A percentile compares a stretch with the other conserved stretches of the same genome.
Conservation (phyloP, 2,113 vertebrate species). For the Tinamus guttatus region DNA sequence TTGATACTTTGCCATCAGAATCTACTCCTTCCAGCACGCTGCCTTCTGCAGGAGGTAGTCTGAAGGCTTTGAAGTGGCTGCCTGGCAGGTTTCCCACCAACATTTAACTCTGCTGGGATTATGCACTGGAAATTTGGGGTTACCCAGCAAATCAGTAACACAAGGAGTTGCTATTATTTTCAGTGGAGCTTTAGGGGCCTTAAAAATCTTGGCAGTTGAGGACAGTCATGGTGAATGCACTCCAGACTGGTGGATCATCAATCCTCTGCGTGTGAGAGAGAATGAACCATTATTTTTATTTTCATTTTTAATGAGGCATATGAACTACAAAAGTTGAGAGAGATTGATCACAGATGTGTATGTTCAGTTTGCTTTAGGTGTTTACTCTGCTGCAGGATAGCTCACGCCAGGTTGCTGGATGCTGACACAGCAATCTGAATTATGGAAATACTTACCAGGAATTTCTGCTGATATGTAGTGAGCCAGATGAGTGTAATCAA, state of each 20-base stretch:
- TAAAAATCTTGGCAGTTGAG: not conserved
- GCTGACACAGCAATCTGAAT: not conserved
- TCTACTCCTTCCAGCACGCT: not conserved
- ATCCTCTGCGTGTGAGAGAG: fast-evolving
- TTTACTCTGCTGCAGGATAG: not conserved
- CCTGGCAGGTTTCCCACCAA: not conserved
- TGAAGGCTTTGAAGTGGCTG: not conserved
- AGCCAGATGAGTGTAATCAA: not conserved
- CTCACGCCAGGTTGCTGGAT: not conserved
- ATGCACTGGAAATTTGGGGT: not conserved
- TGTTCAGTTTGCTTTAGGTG: not conserved
- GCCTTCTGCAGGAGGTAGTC: not conserved
- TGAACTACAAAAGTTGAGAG: not conserved
- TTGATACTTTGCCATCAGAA: not conserved
- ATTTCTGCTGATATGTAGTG: not conserved
- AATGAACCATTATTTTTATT: not conserved
- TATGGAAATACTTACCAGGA: slow-evolving; percentile 1
- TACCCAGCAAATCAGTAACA: not conserved
- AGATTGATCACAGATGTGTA: not conserved
- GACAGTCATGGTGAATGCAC: not conserved
- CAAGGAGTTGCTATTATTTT: fast-evolving
- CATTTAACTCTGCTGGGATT: not conserved
- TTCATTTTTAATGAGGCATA: not conserved
- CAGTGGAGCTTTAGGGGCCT: not conserved
- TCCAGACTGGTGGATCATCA: not conserved